Evolutionary conservation across 2,888 invertebrate species (phyloP).

Genomic region (Eupithecia subfuscata): DNA sequence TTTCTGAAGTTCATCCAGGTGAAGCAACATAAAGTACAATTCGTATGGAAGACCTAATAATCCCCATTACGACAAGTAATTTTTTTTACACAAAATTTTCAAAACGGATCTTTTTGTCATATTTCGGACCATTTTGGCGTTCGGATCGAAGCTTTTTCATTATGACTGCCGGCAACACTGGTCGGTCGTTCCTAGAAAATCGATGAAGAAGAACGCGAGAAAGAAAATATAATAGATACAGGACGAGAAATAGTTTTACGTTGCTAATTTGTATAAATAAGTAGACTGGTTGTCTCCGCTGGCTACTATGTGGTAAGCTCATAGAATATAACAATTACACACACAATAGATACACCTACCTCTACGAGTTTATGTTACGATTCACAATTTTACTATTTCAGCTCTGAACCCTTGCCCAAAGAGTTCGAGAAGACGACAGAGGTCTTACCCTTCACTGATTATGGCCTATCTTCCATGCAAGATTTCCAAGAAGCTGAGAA

Average conservation of each 20-base stretch:
- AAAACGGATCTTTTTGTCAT: too few relatives aligned
- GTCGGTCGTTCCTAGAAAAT: too few relatives aligned
- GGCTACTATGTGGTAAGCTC: constrained; percentile 6
- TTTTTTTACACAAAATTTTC: too few relatives aligned
- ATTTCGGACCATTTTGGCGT: too few relatives aligned
- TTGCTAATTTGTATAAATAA: neutral
- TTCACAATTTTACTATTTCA: constrained; percentile 39
- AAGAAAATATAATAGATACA: neutral
- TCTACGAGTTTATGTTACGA: neutral
- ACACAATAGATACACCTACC: neutral
- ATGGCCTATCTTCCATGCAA: constrained; percentile 73
- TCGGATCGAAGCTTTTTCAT: too few relatives aligned
- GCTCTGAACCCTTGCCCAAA: constrained; percentile 69
- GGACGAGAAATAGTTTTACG: neutral
- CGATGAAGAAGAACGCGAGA: neutral
- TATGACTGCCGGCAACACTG: too few relatives aligned
- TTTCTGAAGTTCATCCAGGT: too few relatives aligned
- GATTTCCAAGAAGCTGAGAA: constrained; percentile 72
- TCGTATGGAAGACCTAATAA: too few relatives aligned
- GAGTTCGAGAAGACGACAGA: constrained; percentile 72
- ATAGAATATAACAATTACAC: neutral
- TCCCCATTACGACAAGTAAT: too few relatives aligned
- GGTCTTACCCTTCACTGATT: constrained; percentile 70
- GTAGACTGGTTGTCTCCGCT: neutral
- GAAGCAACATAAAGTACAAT: too few relatives aligned